These are phyloP conservation scores for Arremon aurantiirostris DNA, from an alignment of 2,797 vertebrate species.

Conservation along the genomic window DNA sequence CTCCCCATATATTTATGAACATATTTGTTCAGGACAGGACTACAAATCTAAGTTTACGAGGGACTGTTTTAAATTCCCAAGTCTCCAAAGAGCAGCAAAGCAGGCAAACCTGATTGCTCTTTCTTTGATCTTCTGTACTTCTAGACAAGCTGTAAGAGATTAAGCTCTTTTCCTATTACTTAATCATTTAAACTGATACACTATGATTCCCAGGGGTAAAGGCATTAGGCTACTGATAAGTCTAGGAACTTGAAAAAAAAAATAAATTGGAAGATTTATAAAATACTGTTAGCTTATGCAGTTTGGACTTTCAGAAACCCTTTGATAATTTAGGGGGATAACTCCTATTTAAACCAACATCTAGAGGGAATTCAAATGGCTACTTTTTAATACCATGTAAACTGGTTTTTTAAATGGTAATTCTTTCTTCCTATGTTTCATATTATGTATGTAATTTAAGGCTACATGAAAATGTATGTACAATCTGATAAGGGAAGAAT, in stretches of 20 bases:
- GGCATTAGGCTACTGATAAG: constrained; percentile 16
- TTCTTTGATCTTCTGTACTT: constrained; percentile 25
- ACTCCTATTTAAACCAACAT: background rate
- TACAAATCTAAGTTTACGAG: background rate
- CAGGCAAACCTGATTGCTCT: background rate
- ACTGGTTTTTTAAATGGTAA: background rate
- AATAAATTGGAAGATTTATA: background rate
- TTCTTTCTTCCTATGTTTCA: background rate
- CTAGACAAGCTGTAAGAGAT: constrained; percentile 33
- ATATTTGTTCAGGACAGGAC: background rate
- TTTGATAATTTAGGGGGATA: background rate
- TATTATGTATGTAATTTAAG: background rate
- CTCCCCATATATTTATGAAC: background rate
- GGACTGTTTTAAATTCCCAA: background rate
- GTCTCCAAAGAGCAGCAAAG: constrained; percentile 29
- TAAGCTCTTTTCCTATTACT: constrained; percentile 18
- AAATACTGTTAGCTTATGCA: background rate
- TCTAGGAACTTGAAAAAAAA: background rate
- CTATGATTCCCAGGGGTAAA: background rate
- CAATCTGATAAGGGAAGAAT: background rate
- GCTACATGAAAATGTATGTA: background rate
- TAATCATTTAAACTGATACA: constrained; percentile 11
- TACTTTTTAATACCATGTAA: background rate
- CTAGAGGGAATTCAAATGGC: background rate
- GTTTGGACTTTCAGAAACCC: background rate